These are phyloP conservation scores for Amblyornis subalaris DNA, from an alignment of 2,113 vertebrate species.

Conservation along the genomic window DNA sequence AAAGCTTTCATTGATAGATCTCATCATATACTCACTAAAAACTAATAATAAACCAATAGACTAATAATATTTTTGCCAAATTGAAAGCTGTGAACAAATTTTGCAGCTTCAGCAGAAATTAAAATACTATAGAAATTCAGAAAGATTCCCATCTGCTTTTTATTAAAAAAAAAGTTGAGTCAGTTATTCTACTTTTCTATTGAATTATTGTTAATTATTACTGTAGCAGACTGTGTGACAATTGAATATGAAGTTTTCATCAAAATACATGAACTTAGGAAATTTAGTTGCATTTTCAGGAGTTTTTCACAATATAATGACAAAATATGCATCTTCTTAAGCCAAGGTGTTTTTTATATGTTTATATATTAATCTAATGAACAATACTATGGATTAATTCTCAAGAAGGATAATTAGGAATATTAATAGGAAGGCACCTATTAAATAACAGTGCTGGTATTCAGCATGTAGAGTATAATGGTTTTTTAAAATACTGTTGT, in stretches of 20 bases:
- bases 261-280: not conserved
- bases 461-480: not conserved
- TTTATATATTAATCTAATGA: not conserved
- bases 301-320: not conserved
- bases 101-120: not conserved
- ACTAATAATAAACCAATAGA: not conserved
- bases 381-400: not conserved
- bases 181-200: not conserved
- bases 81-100: not conserved
- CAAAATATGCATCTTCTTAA: not conserved
- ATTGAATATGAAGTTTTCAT: not conserved
- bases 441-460: not conserved
- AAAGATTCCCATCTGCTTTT: not conserved
- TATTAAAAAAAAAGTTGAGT: not conserved
- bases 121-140: not conserved
- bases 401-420: not conserved
- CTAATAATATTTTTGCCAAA: not conserved
- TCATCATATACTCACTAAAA: not conserved
- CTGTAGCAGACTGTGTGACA: not conserved
- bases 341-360: not conserved
- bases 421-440: not conserved
- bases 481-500: not conserved
- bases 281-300: not conserved
- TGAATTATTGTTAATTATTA: not conserved
- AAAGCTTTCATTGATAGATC: not conserved